A percentile compares a stretch with the other conserved stretches of the same genome.
Conservation (phyloP, 2,113 vertebrate genomes). For the Gasterosteus aculeatus region DNA sequence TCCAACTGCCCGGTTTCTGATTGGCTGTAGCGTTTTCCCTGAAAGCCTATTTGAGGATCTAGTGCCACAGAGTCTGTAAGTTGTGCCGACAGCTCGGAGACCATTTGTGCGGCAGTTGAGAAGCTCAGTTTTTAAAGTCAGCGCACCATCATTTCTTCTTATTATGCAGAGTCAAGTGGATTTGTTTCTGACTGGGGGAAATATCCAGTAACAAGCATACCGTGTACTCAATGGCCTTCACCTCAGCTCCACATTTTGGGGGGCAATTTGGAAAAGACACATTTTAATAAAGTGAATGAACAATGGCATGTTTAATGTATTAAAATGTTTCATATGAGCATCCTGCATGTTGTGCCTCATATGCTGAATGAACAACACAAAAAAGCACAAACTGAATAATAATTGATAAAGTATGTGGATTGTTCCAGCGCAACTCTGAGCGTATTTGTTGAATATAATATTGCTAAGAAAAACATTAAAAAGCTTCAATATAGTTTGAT, state of each 20-base stretch:
- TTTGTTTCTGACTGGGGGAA: not conserved
- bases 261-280: not conserved
- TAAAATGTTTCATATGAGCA: not conserved
- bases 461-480: not conserved
- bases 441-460: not conserved
- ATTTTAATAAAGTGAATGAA: not conserved
- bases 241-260: too few relatives aligned
- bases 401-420: not conserved
- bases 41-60: slow-evolving; percentile 11
- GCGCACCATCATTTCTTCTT: not conserved
- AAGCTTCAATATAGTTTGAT: not conserved
- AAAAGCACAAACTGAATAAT: not conserved
- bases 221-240: not conserved
- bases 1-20: slow-evolving; percentile 2
- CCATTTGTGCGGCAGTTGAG: not conserved
- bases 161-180: not conserved
- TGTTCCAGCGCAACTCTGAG: not conserved
- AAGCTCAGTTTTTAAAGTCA: not conserved
- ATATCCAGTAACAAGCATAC: not conserved
- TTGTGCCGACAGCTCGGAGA: not conserved
- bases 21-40: slow-evolving; percentile 6
- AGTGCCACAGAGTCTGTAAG: slow-evolving; percentile 4
- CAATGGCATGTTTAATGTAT: not conserved
- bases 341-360: not conserved
- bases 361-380: not conserved